Percentiles rank a stretch among this genome's conserved stretches.
Evolutionary conservation across 2,888 invertebrate genomes (phyloP).

Genomic region (Polietes domitor): DNA sequence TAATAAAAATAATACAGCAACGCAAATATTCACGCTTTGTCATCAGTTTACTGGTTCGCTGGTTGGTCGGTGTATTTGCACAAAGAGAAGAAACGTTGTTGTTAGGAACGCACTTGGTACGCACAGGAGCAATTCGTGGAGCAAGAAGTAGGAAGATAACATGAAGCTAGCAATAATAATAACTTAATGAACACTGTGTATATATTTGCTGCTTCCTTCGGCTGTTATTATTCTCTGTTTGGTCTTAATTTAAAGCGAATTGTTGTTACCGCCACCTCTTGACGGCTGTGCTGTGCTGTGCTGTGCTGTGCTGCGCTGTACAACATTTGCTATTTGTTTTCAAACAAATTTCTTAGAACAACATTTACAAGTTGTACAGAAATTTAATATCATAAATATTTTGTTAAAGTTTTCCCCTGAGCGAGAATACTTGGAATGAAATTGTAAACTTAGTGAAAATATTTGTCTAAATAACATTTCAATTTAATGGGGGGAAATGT

Average conservation of each 20-base stretch:
- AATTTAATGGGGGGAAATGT: too few species aligned
- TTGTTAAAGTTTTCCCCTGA: neutral
- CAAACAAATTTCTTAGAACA: neutral
- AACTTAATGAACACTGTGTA: constrained; percentile 4
- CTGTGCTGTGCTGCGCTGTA: neutral
- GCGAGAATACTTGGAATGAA: neutral
- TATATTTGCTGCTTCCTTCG: neutral
- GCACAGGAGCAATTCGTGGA: too few species aligned
- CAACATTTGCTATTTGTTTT: neutral
- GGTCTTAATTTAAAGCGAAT: constrained; percentile 2
- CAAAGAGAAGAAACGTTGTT: too few species aligned
- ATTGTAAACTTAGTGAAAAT: too few species aligned
- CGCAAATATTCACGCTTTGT: constrained; percentile 25
- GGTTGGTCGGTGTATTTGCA: neutral
- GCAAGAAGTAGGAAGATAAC: neutral
- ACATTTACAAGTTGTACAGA: neutral
- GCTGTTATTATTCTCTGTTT: neutral
- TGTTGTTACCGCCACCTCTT: neutral
- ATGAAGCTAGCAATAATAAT: too few species aligned
- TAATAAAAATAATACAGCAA: constrained; percentile 2
- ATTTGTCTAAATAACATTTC: too few species aligned
- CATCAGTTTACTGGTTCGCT: neutral
- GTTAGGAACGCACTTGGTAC: too few species aligned
- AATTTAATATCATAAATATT: neutral
- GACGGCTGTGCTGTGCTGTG: neutral